These are phyloP conservation scores for Apodemia duryi DNA, from an alignment of 2,888 invertebrate genomes.

Conservation along the genomic window DNA sequence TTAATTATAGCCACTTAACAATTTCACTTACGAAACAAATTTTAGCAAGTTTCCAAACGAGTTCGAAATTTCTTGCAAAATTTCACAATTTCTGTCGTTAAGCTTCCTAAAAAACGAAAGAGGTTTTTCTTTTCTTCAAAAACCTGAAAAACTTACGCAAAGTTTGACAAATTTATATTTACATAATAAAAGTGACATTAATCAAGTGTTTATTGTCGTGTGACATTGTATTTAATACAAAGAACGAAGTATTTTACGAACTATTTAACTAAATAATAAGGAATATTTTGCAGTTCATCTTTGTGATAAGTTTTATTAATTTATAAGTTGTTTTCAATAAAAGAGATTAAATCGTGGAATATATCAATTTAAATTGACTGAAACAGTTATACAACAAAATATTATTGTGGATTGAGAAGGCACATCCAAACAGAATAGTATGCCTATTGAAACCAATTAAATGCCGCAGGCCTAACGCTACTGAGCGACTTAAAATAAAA, in stretches of 20 bases:
- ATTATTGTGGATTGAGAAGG: neutral
- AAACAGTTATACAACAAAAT: neutral
- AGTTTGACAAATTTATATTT: neutral
- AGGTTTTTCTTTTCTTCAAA: neutral
- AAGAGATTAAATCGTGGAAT: neutral
- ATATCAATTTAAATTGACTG: neutral
- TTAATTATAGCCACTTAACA: no score
- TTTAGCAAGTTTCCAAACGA: neutral
- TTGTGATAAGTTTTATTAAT: neutral
- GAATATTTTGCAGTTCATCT: neutral
- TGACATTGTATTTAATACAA: neutral
- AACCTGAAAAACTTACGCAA: neutral
- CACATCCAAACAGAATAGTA: neutral
- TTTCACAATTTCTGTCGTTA: neutral
- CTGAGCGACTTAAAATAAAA: slow-evolving; percentile 26
- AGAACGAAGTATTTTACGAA: neutral
- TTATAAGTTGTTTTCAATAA: neutral
- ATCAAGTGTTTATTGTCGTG: neutral
- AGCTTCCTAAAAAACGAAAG: neutral
- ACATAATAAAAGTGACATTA: neutral
- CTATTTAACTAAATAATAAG: neutral
- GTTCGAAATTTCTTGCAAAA: neutral
- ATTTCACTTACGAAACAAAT: neutral
- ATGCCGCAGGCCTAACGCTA: slow-evolving; percentile 3
- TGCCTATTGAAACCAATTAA: slow-evolving; percentile 10